These are phyloP conservation scores for Lepidotrigona ventralis DNA, from an alignment of 1,140 invertebrate genomes.

Conservation along the genomic window DNA sequence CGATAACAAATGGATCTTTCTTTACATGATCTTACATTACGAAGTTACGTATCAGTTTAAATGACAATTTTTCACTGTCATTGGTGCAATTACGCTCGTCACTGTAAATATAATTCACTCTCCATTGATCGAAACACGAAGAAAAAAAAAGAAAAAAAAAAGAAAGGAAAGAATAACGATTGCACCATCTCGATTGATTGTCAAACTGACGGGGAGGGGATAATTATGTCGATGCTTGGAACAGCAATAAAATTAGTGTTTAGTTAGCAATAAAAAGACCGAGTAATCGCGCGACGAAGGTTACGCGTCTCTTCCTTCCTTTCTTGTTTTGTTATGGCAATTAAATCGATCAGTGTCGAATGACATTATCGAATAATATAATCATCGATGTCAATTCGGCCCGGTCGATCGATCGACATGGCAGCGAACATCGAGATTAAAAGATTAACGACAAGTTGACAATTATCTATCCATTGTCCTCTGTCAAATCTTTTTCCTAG, in stretches of 20 bases:
- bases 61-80: too few species aligned
- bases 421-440: background rate
- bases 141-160: too few species aligned
- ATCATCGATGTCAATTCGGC: background rate
- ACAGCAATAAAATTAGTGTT: constrained; percentile 14
- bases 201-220: too few species aligned
- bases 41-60: too few species aligned
- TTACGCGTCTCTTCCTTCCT: background rate
- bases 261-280: constrained; percentile 19
- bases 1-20: too few species aligned
- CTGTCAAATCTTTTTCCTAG: too few species aligned
- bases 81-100: too few species aligned
- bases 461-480: background rate
- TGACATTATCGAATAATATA: background rate
- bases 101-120: background rate
- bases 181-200: background rate
- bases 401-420: background rate
- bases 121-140: background rate
- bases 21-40: too few species aligned
- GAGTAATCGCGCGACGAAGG: constrained; percentile 5
- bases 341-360: constrained; percentile 41
- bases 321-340: constrained; percentile 24
- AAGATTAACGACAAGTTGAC: background rate
- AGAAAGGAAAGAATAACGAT: too few species aligned
- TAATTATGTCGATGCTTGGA: background rate